Percentiles rank a stretch among this genome's conserved stretches.
These are phyloP conservation scores for Melanotaenia boesemani DNA, from an alignment of 2,797 vertebrate genomes.

Conservation along the genomic window DNA sequence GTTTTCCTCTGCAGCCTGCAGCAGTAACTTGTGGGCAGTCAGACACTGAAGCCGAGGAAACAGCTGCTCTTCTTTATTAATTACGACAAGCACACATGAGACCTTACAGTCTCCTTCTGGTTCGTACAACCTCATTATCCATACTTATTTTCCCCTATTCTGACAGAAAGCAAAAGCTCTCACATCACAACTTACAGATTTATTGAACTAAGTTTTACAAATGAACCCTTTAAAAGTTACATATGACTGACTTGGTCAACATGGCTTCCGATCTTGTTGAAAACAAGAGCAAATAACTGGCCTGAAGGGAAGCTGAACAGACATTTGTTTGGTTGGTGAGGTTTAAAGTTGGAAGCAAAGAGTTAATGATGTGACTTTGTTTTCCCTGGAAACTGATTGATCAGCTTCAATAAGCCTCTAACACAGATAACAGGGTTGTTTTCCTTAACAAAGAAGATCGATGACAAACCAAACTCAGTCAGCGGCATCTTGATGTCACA, in stretches of 20 bases:
- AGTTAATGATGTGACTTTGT: slow-evolving; percentile 33
- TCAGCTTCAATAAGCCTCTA: slow-evolving; percentile 41
- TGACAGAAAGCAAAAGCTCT: too few species aligned
- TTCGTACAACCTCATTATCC: background rate
- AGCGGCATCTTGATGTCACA: slow-evolving; percentile 10
- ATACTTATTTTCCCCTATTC: background rate
- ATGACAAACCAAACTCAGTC: slow-evolving; percentile 11
- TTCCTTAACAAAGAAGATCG: slow-evolving; percentile 2
- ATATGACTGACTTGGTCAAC: too few species aligned
- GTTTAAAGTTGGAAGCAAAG: slow-evolving; percentile 47
- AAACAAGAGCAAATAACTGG: slow-evolving; percentile 1
- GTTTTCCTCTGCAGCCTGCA: slow-evolving; percentile 46
- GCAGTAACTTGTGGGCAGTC: slow-evolving; percentile 50
- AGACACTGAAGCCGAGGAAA: slow-evolving; percentile 31
- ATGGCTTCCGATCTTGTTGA: too few species aligned
- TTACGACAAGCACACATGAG: slow-evolving; percentile 44
- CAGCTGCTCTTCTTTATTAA: slow-evolving; percentile 68
- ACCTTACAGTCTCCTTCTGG: slow-evolving; percentile 20
- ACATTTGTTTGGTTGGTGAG: slow-evolving; percentile 47
- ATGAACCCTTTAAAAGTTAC: slow-evolving; percentile 16
- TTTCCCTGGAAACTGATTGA: slow-evolving; percentile 47
- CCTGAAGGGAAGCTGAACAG: slow-evolving; percentile 7
- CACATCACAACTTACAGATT: background rate
- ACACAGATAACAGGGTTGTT: slow-evolving; percentile 23
- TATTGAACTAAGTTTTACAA: slow-evolving; percentile 5